Evolutionary conservation across 2,113 vertebrate genomes (phyloP).

Genomic region (Sterrhoptilus dennistouni): DNA sequence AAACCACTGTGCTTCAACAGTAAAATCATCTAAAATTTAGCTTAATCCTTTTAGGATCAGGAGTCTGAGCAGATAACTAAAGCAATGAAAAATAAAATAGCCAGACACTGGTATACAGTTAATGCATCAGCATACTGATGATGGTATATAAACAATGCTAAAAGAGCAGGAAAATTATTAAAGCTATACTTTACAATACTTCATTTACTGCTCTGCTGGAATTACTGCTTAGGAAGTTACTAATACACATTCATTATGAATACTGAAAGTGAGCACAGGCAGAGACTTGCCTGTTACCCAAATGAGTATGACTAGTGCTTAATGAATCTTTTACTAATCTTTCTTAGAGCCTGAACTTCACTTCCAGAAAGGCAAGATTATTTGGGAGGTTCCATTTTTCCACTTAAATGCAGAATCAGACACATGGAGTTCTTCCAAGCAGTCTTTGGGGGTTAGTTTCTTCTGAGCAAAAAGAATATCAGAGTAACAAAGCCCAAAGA

Average conservation of each 20-base stretch:
- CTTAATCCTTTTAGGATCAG: background rate
- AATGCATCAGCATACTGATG: background rate
- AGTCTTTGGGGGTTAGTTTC: background rate
- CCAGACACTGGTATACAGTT: background rate
- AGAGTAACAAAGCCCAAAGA: background rate
- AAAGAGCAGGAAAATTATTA: slow-evolving; percentile 32
- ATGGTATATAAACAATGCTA: background rate
- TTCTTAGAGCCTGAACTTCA: background rate
- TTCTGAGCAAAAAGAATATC: background rate
- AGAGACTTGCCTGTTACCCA: slow-evolving; percentile 28
- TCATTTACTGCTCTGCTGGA: slow-evolving; percentile 1
- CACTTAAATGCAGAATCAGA: slow-evolving; percentile 7
- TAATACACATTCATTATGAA: background rate
- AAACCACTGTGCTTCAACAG: background rate
- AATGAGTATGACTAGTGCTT: slow-evolving; percentile 11
- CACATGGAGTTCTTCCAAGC: background rate
- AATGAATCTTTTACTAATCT: slow-evolving; percentile 22
- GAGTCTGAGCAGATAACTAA: background rate
- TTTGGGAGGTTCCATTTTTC: background rate
- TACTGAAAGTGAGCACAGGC: background rate
- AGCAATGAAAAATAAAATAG: background rate
- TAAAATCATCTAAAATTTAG: background rate
- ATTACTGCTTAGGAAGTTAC: slow-evolving; percentile 18
- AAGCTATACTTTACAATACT: background rate
- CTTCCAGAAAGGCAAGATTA: slow-evolving; percentile 13